Conservation (phyloP, 2,113 vertebrate species). For the Furnarius figulus region DNA sequence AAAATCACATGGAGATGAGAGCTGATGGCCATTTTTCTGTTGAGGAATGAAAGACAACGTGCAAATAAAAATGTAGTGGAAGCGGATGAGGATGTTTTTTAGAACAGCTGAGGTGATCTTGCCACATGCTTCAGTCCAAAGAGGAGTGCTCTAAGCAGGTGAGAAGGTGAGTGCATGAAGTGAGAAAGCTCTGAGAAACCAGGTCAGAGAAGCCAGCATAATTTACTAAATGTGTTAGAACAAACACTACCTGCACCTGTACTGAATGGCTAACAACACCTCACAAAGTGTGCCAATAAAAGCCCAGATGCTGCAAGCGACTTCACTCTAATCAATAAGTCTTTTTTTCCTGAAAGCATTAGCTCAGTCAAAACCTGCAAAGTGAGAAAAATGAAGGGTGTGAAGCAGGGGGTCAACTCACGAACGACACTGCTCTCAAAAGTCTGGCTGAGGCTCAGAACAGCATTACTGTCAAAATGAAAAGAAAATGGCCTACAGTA, state of each 20-base stretch:
- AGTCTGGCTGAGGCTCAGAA: conserved; percentile 40
- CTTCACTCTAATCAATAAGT: conserved; percentile 47
- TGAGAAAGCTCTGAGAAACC: not conserved
- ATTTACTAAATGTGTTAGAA: conserved; percentile 27
- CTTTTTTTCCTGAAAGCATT: conserved; percentile 50
- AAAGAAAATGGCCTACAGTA: conserved; percentile 26
- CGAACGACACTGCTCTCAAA: not conserved
- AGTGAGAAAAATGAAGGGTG: conserved; percentile 63
- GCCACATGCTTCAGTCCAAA: not conserved
- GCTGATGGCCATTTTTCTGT: not conserved
- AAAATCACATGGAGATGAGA: not conserved
- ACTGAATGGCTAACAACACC: not conserved
- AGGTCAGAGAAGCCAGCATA: not conserved
- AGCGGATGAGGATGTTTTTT: not conserved
- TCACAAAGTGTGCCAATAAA: conserved; percentile 9
- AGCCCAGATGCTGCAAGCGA: conserved; percentile 3
- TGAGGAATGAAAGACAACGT: not conserved
- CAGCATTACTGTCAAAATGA: not conserved
- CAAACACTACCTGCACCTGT: not conserved
- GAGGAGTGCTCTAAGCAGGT: not conserved
- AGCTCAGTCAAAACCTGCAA: conserved; percentile 56
- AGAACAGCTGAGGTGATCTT: not conserved
- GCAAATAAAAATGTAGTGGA: not conserved
- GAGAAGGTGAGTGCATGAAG: not conserved
- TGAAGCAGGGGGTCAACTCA: not conserved